phyloP scores from a whole-genome alignment of 1,140 invertebrate genomes.

The Anthonomus grandis region DNA sequence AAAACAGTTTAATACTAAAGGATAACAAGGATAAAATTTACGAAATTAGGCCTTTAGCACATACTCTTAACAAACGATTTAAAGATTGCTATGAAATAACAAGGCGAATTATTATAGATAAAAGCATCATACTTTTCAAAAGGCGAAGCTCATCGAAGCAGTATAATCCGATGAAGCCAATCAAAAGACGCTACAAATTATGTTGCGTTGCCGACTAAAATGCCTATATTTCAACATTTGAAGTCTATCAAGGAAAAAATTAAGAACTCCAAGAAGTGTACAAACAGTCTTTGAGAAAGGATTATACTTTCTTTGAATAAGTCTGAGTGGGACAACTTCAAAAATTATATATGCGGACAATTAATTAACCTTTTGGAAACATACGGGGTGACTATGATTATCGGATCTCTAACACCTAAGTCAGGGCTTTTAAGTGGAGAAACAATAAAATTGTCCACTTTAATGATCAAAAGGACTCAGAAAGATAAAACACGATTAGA shows the following conservation, averaged over 20 bases:
- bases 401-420: no score
- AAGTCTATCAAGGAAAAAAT: no score
- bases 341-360: not conserved
- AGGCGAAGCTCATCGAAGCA: constrained; percentile 47
- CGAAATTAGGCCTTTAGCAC: constrained; percentile 1
- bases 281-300: no score
- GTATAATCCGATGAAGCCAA: constrained; percentile 51
- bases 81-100: not conserved
- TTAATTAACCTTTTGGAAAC: not conserved
- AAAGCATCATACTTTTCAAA: constrained; percentile 35
- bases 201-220: constrained; percentile 32
- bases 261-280: not conserved
- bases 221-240: no score
- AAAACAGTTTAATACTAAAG: constrained; percentile 8
- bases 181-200: constrained; percentile 51
- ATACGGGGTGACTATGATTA: no score
- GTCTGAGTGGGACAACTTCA: not conserved
- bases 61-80: constrained; percentile 7
- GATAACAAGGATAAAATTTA: constrained; percentile 19
- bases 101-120: constrained; percentile 17
- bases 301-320: not conserved
- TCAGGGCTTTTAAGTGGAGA: no score
- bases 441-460: no score
- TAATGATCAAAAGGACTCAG: not conserved
- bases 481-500: not conserved